Evolutionary conservation across 2,888 invertebrate genomes (phyloP).

Genomic region (Atherix ibis): DNA sequence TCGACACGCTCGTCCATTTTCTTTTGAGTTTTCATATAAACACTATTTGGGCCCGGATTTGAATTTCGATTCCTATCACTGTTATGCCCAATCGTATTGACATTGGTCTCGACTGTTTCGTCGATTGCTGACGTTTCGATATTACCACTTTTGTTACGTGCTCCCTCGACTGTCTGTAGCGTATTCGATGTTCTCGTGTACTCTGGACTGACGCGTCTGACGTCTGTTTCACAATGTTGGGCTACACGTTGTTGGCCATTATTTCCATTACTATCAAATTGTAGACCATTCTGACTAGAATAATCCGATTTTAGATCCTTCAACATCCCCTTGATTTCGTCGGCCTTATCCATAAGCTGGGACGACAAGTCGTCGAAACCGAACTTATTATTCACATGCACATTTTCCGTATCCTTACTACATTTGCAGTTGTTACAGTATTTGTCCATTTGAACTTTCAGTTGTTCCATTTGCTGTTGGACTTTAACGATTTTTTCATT

Average conservation of each 20-base stretch:
- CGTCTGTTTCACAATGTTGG: constrained; percentile 4
- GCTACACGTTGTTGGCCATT: background rate
- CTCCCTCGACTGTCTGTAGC: constrained; percentile 3
- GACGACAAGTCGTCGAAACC: background rate
- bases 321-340: constrained; percentile 1
- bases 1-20: background rate
- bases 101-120: constrained; percentile 3
- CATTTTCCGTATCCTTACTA: background rate
- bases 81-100: constrained; percentile 2
- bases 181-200: constrained; percentile 3
- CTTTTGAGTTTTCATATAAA: background rate
- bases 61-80: no score
- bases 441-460: background rate
- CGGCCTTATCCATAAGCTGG: constrained; percentile 1
- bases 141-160: background rate
- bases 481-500: background rate
- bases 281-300: background rate
- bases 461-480: constrained; percentile 3
- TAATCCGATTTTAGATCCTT: background rate
- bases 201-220: constrained; percentile 1
- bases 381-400: no score
- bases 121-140: background rate
- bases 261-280: background rate
- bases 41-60: background rate
- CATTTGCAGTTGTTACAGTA: background rate